Conservation (phyloP, 2,113 vertebrate species). For the Manacus vitellinus region DNA sequence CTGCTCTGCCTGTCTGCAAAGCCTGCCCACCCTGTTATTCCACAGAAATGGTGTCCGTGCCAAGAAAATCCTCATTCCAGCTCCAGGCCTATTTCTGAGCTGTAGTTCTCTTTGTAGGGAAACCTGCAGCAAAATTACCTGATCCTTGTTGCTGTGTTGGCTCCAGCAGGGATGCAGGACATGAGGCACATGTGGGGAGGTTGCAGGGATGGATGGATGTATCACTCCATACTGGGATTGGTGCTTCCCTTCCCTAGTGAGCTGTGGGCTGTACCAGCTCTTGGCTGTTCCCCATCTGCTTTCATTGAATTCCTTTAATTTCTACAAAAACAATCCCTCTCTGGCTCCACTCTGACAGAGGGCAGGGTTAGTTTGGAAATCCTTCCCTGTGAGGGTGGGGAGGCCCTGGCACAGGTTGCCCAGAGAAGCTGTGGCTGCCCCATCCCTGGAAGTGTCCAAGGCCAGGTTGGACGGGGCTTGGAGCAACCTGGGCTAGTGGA, state of each 20-base stretch:
- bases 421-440: neutral
- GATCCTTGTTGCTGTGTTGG: fast-evolving
- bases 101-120: fast-evolving
- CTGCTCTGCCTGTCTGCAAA: neutral
- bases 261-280: neutral
- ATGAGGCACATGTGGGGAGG: neutral
- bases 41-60: fast-evolving
- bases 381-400: neutral
- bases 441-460: neutral
- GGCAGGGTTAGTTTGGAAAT: too few species aligned
- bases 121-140: fast-evolving
- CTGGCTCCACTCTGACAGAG: neutral
- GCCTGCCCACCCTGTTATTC: neutral
- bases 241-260: neutral
- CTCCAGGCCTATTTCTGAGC: neutral
- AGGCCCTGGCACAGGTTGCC: neutral
- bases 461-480: neutral
- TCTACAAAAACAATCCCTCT: neutral
- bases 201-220: neutral
- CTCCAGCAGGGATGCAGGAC: neutral
- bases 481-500: neutral
- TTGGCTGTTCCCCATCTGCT: neutral
- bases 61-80: fast-evolving
- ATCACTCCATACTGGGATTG: neutral
- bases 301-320: neutral